These are phyloP conservation scores for Temnothorax unifasciatus DNA, from an alignment of 2,888 invertebrate genomes.

Conservation along the genomic window DNA sequence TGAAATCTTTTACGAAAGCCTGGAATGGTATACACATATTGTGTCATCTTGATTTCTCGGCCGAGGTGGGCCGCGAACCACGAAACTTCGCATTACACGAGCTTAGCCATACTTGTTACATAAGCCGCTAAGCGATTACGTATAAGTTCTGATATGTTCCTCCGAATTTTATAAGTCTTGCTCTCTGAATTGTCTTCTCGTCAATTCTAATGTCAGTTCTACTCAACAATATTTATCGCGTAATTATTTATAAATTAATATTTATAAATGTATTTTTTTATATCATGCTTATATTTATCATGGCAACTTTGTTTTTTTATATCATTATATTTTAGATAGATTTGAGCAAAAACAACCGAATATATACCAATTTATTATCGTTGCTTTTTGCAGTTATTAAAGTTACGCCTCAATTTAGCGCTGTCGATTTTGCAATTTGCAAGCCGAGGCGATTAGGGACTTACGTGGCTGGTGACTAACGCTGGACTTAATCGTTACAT, in stretches of 20 bases:
- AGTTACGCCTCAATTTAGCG: constrained; percentile 5
- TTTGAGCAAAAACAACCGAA: background rate
- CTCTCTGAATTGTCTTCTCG: background rate
- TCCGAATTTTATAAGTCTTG: constrained; percentile 61
- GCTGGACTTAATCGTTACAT: constrained; percentile 52
- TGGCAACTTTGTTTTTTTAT: background rate
- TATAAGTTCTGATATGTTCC: constrained; percentile 69
- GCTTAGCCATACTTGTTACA: constrained; percentile 67
- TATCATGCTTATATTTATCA: background rate
- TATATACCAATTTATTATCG: background rate
- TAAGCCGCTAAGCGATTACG: constrained; percentile 69
- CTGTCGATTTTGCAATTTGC: constrained; percentile 35
- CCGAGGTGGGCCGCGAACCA: constrained; percentile 26
- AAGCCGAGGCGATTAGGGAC: constrained; percentile 52
- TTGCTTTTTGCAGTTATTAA: background rate
- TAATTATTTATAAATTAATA: constrained; percentile 16
- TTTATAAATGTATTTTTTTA: background rate
- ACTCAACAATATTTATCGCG: background rate
- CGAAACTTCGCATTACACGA: constrained; percentile 66
- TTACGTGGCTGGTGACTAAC: constrained; percentile 53
- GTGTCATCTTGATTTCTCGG: constrained; percentile 53
- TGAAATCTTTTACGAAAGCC: constrained; percentile 44
- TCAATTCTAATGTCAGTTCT: background rate
- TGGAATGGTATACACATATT: constrained; percentile 24
- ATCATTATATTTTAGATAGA: constrained; percentile 53